A percentile compares a stretch with the other conserved stretches of the same genome.
phyloP scores from a whole-genome alignment of 35 echinoderm and acorn worm genomes.

The Apostichopus parvimensis region DNA sequence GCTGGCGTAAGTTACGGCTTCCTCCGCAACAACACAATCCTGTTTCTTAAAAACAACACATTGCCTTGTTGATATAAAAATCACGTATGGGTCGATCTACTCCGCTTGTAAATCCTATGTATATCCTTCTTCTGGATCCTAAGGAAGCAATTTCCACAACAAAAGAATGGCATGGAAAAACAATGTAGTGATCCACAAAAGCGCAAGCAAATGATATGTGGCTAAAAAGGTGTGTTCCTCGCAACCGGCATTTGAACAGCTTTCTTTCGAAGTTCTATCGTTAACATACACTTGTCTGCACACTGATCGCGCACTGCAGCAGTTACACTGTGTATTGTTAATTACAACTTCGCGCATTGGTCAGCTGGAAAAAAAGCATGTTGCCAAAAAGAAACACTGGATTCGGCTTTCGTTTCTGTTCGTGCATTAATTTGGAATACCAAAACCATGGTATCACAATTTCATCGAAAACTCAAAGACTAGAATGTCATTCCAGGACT shows the following conservation, averaged over 20 bases:
- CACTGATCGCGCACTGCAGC: not conserved
- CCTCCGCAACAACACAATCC: not conserved
- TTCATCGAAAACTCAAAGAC: too few relatives aligned
- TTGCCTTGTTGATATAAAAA: not conserved
- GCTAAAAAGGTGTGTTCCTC: constrained; percentile 32
- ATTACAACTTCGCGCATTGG: constrained; percentile 12
- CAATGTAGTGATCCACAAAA: constrained; percentile 23
- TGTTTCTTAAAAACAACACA: not conserved
- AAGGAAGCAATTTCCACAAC: constrained; percentile 8
- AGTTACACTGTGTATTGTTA: constrained; percentile 8
- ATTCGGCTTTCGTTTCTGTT: not conserved
- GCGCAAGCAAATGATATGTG: constrained; percentile 9
- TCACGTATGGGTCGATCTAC: constrained; percentile 13
- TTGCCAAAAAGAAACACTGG: not conserved
- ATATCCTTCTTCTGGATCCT: constrained; percentile 15
- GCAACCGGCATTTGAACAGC: constrained; percentile 35
- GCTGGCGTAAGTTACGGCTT: constrained; percentile 29
- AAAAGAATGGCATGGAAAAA: constrained; percentile 4
- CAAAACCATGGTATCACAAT: too few relatives aligned
- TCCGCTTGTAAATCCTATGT: constrained; percentile 30
- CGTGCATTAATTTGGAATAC: too few relatives aligned
- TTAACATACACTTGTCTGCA: not conserved
- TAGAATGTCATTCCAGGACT: too few relatives aligned
- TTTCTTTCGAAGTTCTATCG: not conserved
- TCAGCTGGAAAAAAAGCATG: not conserved